Conservation (phyloP, 2,797 vertebrate genomes). For the Falco biarmicus region DNA sequence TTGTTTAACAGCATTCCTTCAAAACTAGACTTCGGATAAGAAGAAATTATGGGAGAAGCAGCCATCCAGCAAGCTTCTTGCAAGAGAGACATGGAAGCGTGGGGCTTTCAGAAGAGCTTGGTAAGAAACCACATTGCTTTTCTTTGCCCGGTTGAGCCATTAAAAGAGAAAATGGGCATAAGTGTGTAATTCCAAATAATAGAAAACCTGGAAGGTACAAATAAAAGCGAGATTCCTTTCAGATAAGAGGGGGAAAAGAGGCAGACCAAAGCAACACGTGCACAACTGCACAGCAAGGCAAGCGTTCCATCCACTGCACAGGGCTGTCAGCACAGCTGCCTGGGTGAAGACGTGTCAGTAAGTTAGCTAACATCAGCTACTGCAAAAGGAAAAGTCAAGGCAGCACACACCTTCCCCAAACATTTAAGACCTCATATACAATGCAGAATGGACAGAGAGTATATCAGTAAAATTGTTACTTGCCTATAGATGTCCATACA, state of each 20-base stretch:
- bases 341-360: slow-evolving; percentile 48
- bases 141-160: slow-evolving; percentile 13
- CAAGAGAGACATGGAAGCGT: not conserved
- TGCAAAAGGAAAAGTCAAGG: slow-evolving; percentile 47
- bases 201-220: slow-evolving; percentile 30
- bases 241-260: not conserved
- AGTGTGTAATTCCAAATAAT: not conserved
- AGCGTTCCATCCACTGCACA: not conserved
- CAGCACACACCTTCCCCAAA: slow-evolving; percentile 55
- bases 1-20: slow-evolving; percentile 17
- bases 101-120: slow-evolving; percentile 27
- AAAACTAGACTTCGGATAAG: not conserved
- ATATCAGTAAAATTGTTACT: slow-evolving; percentile 75
- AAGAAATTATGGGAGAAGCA: slow-evolving; percentile 21
- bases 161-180: slow-evolving; percentile 21
- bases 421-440: slow-evolving; percentile 58
- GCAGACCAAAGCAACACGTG: not conserved
- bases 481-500: slow-evolving; percentile 77
- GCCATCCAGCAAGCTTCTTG: slow-evolving; percentile 34
- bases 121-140: slow-evolving; percentile 17
- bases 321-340: slow-evolving; percentile 39
- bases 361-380: slow-evolving; percentile 48
- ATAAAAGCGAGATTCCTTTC: slow-evolving; percentile 7
- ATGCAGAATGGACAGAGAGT: slow-evolving; percentile 54
- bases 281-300: slow-evolving; percentile 6